Evolutionary conservation across 2,888 invertebrate species (phyloP).

Genomic region (Xestia ashworthii): DNA sequence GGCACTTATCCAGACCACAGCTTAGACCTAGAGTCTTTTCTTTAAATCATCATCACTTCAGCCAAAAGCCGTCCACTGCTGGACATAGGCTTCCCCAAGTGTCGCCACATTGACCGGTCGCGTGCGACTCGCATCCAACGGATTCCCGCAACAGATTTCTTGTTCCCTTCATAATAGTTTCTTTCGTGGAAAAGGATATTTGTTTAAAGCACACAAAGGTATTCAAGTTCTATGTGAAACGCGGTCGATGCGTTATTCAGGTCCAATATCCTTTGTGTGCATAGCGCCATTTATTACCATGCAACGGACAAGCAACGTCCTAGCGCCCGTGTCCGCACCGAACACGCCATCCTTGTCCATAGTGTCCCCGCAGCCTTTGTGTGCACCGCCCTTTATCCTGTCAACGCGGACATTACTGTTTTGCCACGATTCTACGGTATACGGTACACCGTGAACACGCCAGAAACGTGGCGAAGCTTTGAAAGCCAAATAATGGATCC

Average conservation of each 20-base stretch:
- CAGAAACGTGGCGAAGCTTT: neutral
- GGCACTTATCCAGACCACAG: no score
- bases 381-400: slow-evolving; percentile 26
- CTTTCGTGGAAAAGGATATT: no score
- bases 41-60: no score
- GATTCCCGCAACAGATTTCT: no score
- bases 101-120: no score
- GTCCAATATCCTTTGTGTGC: slow-evolving; percentile 13
- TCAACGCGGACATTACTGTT: slow-evolving; percentile 25
- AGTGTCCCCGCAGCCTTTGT: slow-evolving; percentile 26
- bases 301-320: slow-evolving; percentile 19
- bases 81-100: no score
- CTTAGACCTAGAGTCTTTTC: no score
- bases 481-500: neutral
- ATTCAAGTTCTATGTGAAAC: neutral
- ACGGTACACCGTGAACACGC: neutral
- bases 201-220: no score
- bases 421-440: neutral
- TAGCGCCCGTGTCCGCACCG: neutral
- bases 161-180: no score
- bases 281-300: slow-evolving; percentile 36
- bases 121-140: no score
- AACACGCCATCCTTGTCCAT: slow-evolving; percentile 17
- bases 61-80: no score
- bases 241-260: slow-evolving; percentile 3